Percentiles rank a stretch among this genome's conserved stretches.
phyloP scores from a whole-genome alignment of 2,113 vertebrate genomes.

The Thomomys bottae region DNA sequence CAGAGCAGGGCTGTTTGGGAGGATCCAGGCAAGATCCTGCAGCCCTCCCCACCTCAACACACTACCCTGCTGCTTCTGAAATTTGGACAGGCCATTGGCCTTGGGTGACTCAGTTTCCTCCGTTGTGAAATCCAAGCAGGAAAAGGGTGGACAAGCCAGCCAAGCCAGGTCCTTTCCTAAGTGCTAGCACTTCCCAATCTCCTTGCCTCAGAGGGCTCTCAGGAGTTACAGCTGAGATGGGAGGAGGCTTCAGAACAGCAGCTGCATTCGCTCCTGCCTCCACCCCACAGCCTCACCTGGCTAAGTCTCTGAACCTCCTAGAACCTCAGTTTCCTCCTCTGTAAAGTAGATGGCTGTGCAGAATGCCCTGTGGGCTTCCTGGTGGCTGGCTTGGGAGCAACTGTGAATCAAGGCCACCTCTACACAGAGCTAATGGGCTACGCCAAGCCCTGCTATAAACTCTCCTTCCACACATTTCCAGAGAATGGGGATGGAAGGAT shows the following conservation, averaged over 20 bases:
- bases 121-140: not conserved
- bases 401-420: not conserved
- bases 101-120: slow-evolving; percentile 25
- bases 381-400: not conserved
- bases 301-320: not conserved
- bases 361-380: not conserved
- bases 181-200: not conserved
- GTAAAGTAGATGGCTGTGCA: not conserved
- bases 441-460: not conserved
- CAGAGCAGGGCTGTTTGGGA: too few species aligned
- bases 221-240: not conserved
- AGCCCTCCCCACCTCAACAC: not conserved
- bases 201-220: not conserved
- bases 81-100: not conserved
- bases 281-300: not conserved
- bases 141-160: not conserved
- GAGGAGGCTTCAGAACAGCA: not conserved
- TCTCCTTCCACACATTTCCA: not conserved
- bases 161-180: not conserved
- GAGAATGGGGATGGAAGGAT: not conserved
- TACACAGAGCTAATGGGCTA: not conserved
- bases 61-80: not conserved
- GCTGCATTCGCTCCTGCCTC: not conserved
- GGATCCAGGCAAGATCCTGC: not conserved
- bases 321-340: not conserved